Percentiles rank a stretch among this genome's conserved stretches.
Evolutionary conservation across 2,113 vertebrate species (phyloP).

Genomic region (Pseudois nayaur): DNA sequence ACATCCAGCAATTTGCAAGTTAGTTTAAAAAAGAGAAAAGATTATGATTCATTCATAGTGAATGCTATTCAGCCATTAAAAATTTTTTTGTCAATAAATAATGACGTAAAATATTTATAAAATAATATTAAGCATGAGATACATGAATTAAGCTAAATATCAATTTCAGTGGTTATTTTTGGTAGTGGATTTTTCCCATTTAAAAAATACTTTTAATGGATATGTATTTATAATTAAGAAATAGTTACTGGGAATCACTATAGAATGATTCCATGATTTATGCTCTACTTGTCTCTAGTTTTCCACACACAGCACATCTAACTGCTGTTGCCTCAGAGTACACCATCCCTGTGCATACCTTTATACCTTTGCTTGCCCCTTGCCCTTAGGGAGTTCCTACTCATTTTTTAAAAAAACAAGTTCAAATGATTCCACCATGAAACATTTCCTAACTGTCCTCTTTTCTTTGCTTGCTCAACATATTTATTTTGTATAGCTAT

Average conservation of each 20-base stretch:
- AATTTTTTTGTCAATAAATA: background rate
- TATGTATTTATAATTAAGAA: conserved; percentile 19
- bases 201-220: background rate
- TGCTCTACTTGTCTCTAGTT: background rate
- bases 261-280: background rate
- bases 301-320: background rate
- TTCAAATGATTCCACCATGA: conserved; percentile 3
- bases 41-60: background rate
- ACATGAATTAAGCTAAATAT: background rate
- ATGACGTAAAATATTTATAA: conserved; percentile 8
- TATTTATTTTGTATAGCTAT: conserved; percentile 25
- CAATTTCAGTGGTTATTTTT: background rate
- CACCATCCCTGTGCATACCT: background rate
- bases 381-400: background rate
- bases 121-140: conserved; percentile 1
- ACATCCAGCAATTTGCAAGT: background rate
- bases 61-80: background rate
- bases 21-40: background rate
- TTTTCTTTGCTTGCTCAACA: conserved; percentile 24
- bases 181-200: background rate
- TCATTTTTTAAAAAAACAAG: background rate
- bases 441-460: background rate
- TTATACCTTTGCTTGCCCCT: background rate
- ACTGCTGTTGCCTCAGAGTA: background rate
- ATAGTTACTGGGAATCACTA: background rate